Conservation (phyloP, 2,113 vertebrate genomes). For the Physeter macrocephalus region DNA sequence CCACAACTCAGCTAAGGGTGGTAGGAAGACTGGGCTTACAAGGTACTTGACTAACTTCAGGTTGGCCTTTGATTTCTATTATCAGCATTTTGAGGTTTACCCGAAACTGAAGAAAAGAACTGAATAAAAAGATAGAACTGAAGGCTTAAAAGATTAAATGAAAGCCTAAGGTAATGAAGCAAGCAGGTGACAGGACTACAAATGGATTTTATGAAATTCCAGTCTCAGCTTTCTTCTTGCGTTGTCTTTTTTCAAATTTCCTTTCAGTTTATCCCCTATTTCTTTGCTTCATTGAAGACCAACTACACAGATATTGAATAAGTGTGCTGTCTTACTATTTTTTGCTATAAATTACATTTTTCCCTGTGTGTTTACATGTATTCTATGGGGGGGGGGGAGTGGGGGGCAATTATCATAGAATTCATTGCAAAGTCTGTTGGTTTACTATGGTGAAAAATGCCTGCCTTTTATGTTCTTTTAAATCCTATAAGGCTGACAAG, state of each 20-base stretch:
- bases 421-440: neutral
- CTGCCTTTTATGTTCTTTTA: neutral
- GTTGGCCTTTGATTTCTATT: neutral
- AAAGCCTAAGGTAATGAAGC: neutral
- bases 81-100: neutral
- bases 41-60: neutral
- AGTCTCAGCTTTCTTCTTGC: neutral
- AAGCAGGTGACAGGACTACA: neutral
- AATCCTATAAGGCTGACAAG: neutral
- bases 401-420: neutral
- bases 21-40: neutral
- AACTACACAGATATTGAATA: neutral
- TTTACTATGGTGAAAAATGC: neutral
- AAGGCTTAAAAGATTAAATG: neutral
- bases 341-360: neutral
- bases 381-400: neutral
- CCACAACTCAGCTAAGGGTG: neutral
- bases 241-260: neutral
- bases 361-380: neutral
- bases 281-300: conserved; percentile 31
- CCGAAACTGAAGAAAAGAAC: neutral
- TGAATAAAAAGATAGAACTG: neutral
- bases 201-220: conserved; percentile 3
- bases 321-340: neutral
- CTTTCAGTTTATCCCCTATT: neutral